phyloP scores from a whole-genome alignment of 2,888 invertebrate species.

The Dryadula phaetusa region DNA sequence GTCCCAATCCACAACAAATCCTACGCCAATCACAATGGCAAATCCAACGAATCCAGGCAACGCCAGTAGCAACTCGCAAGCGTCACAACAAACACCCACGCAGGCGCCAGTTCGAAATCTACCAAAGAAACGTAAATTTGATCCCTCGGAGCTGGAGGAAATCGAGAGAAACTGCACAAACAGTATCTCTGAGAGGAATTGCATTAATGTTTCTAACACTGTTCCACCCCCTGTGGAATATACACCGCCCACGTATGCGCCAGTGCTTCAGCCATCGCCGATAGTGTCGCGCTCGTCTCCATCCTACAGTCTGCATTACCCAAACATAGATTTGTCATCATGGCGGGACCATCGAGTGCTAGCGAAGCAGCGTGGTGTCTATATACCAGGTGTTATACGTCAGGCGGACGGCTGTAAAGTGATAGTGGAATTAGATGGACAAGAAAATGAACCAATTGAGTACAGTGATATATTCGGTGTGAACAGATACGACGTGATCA shows the following conservation, averaged over 20 bases:
- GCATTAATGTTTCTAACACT: slow-evolving; percentile 53
- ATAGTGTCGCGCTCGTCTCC: slow-evolving; percentile 81
- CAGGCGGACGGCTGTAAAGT: slow-evolving; percentile 89
- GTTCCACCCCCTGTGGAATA: slow-evolving; percentile 64
- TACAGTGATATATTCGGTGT: slow-evolving; percentile 91
- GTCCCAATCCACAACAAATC: slow-evolving; percentile 72
- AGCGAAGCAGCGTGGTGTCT: slow-evolving; percentile 92
- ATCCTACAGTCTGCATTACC: slow-evolving; percentile 72
- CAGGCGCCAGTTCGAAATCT: slow-evolving; percentile 89
- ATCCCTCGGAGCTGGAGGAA: slow-evolving; percentile 91
- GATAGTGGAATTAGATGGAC: slow-evolving; percentile 92
- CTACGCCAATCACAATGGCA: slow-evolving; percentile 74
- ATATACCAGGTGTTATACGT: slow-evolving; percentile 95
- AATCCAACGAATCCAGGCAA: slow-evolving; percentile 76
- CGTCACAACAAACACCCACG: slow-evolving; percentile 72
- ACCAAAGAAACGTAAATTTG: slow-evolving; percentile 96
- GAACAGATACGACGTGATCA: slow-evolving; percentile 94
- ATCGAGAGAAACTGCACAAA: slow-evolving; percentile 81
- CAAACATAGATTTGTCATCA: slow-evolving; percentile 93
- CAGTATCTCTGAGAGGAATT: slow-evolving; percentile 59
- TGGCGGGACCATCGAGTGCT: slow-evolving; percentile 97
- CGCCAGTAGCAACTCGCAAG: slow-evolving; percentile 64
- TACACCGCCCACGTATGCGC: slow-evolving; percentile 60
- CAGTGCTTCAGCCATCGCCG: slow-evolving; percentile 69
- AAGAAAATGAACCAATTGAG: slow-evolving; percentile 87